Evolutionary conservation across 2,113 vertebrate genomes (phyloP), one percentile per base, ranked within the genome.

Genomic region (Corythornis vintsioides): DNA sequence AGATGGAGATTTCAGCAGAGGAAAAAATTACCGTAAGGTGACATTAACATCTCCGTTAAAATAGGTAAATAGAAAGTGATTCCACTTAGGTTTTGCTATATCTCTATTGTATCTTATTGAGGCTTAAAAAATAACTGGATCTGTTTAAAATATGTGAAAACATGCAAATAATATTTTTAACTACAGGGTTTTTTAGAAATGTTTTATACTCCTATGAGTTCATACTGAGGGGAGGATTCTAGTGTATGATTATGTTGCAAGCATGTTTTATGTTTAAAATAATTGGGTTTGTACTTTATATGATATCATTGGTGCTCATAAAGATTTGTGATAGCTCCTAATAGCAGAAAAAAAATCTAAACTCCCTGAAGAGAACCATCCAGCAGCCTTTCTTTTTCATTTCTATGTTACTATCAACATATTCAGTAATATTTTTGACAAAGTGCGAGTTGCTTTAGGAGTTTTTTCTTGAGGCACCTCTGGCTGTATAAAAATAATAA

Each of bases 41-140:
- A 92, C 57, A 84, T 78, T 90, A 29, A 70, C 79, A 59, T 60
- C 53, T 77, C 18, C 26, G 43, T 83, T 90, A 59, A 92, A 93
- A 90, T 14, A 91, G 13, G 31, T 60, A 90, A 70, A 73, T 86
- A 94, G 40, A 35, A 94, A 95, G 10, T 60, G 7, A 70, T 57
- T 92, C 13, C 26, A 26, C 7, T 11, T 57, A 59, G 24, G 7
- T 86, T 83, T 94, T 97, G 14, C 9, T 71, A 25, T 91, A 92
- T 64, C 29, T 91, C 13, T 85, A 8, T 61, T 79, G 19, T 73
- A 55, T 8, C 7, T 81, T 76, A 89, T 59, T 92, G 64, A 67
- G 92, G 4, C 4, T 63, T 50, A 63, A 42, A 92, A 92, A 52
- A 88, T 11, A 14, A 53, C 17, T 45, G 13, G n/a, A 86, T 28